Percentiles rank a stretch among this genome's conserved stretches.
Conservation (phyloP, 2,113 vertebrate species). For the Casuarius casuarius region DNA sequence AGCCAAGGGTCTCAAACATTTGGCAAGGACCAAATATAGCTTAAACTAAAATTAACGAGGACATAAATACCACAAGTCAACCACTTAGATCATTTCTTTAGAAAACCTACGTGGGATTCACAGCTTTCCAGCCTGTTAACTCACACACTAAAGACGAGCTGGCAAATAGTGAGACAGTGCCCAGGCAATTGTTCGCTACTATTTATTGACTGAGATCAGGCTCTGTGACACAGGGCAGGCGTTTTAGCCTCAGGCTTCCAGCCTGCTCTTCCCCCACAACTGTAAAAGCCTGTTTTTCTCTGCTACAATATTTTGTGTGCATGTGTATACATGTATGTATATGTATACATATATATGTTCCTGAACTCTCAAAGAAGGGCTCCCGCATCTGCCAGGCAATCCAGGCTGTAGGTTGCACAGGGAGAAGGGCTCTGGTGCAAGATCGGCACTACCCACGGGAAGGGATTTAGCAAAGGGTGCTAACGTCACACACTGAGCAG, state of each 20-base stretch:
- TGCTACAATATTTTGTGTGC: neutral
- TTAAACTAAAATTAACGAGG: constrained; percentile 15
- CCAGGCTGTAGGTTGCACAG: neutral
- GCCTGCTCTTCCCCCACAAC: neutral
- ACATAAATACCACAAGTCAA: constrained; percentile 3
- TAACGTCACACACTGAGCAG: constrained; percentile 52
- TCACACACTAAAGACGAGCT: neutral
- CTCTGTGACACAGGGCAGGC: neutral
- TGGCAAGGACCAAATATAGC: constrained; percentile 24
- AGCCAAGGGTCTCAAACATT: neutral
- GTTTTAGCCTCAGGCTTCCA: constrained; percentile 22
- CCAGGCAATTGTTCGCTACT: neutral
- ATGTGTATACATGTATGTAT: fast-evolving
- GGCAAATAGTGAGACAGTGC: neutral
- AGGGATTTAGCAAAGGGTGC: constrained; percentile 48
- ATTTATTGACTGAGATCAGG: neutral
- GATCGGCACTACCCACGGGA: constrained; percentile 48
- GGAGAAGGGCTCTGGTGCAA: constrained; percentile 42
- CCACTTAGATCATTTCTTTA: neutral
- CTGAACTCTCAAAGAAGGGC: neutral
- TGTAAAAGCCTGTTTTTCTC: neutral
- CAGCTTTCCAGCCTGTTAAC: neutral
- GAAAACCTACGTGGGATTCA: neutral
- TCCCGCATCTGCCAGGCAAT: neutral
- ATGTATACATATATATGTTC: neutral